Evolutionary conservation across 2,888 invertebrate species (phyloP).

Genomic region (Drosophila niveifrons): DNA sequence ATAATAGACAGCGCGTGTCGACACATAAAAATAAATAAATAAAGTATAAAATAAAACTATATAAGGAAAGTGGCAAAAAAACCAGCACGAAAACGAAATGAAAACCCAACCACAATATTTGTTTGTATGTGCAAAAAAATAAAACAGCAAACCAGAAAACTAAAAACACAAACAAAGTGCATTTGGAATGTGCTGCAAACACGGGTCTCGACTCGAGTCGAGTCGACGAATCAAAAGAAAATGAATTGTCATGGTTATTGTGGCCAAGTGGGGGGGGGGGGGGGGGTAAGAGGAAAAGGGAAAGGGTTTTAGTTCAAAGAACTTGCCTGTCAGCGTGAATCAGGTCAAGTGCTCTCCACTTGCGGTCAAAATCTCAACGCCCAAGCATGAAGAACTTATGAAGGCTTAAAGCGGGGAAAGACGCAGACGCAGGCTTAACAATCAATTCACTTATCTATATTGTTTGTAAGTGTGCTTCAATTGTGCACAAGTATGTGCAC

Average conservation of each 20-base stretch:
- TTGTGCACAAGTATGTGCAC: not conserved
- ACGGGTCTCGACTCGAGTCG: not conserved
- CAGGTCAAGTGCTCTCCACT: constrained; percentile 46
- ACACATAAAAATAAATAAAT: constrained; percentile 34
- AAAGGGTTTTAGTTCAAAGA: constrained; percentile 18
- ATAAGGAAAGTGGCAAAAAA: constrained; percentile 29
- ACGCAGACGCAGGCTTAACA: not conserved
- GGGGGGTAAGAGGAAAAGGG: too few species aligned
- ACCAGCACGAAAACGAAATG: constrained; percentile 9
- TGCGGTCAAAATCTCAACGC: constrained; percentile 17
- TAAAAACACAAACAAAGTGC: constrained; percentile 48
- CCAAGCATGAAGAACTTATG: constrained; percentile 12
- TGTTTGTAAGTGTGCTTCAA: constrained; percentile 3
- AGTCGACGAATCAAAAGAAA: constrained; percentile 15
- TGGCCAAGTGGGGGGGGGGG: not conserved
- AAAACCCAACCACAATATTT: constrained; percentile 15
- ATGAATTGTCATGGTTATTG: constrained; percentile 32
- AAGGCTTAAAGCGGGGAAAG: not conserved
- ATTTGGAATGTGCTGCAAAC: constrained; percentile 40
- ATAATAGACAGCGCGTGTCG: constrained; percentile 49
- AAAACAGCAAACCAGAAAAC: too few species aligned
- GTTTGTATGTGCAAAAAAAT: not conserved
- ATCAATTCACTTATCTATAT: constrained; percentile 12
- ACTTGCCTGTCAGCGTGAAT: constrained; percentile 23
- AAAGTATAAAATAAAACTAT: constrained; percentile 26